Conservation (phyloP, 2,888 invertebrate genomes). For the Anticlea derivata region DNA sequence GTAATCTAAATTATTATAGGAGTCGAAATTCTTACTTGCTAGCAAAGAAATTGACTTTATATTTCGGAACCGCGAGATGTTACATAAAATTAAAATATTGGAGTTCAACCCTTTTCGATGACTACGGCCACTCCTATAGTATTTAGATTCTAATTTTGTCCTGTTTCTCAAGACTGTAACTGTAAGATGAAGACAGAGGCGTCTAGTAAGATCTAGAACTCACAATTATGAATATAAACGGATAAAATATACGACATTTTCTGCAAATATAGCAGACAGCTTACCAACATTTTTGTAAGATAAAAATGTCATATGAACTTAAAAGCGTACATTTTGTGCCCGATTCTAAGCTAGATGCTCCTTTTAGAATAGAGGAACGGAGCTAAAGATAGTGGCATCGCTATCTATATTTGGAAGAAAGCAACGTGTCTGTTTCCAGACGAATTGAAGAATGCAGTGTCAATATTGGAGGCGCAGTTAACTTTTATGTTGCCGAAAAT, state of each 20-base stretch:
- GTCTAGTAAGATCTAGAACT: constrained; percentile 1
- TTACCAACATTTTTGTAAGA: constrained; percentile 20
- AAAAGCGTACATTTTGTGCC: constrained; percentile 16
- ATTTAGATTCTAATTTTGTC: constrained; percentile 70
- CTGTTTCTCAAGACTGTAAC: constrained; percentile 39
- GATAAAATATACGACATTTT: constrained; percentile 12
- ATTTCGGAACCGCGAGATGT: constrained; percentile 72
- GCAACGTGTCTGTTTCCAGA: constrained; percentile 28
- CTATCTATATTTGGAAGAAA: constrained; percentile 26
- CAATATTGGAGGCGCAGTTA: constrained; percentile 40
- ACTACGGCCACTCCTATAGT: constrained; percentile 67
- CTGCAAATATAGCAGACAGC: constrained; percentile 19
- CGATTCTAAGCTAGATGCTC: constrained; percentile 11
- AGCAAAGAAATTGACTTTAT: constrained; percentile 81
- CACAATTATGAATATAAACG: constrained; percentile 9
- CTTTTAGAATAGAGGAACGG: constrained; percentile 14
- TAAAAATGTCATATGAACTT: constrained; percentile 24
- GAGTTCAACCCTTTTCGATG: constrained; percentile 66
- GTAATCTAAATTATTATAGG: constrained; percentile 84
- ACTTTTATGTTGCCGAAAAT: constrained; percentile 49
- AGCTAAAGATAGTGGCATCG: constrained; percentile 25
- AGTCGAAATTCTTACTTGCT: constrained; percentile 81
- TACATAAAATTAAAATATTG: constrained; percentile 81
- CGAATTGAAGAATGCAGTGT: constrained; percentile 46
- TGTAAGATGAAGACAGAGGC: not conserved